Percentiles rank a stretch among this genome's conserved stretches.
These are phyloP conservation scores for Zoanthus gigantus DNA, from an alignment of 92 coral and sea anemone species.

Conservation along the genomic window DNA sequence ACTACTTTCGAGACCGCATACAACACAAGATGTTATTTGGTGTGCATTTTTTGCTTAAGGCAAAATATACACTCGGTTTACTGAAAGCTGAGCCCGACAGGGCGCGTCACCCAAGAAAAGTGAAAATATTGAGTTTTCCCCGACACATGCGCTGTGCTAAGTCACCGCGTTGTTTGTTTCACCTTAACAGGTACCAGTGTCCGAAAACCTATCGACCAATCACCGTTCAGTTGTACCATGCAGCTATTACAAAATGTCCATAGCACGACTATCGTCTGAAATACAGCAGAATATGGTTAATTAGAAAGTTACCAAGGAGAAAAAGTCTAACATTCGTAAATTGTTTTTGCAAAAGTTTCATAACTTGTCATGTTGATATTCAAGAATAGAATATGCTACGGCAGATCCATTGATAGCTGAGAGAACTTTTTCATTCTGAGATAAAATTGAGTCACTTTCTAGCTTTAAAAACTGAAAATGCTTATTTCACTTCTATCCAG, in stretches of 20 bases:
- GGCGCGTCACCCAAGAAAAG: constrained; percentile 74
- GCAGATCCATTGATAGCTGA: no score
- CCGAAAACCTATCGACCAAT: not conserved
- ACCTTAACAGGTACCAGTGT: constrained; percentile 26
- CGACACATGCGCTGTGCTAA: constrained; percentile 28
- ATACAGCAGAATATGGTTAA: not conserved
- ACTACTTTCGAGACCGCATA: not conserved
- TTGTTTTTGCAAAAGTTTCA: no score
- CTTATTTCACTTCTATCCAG: no score
- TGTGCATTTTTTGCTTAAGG: constrained; percentile 21
- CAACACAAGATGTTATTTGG: not conserved
- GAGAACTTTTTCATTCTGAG: no score
- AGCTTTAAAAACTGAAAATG: no score
- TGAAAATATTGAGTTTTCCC: constrained; percentile 3
- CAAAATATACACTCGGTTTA: not conserved
- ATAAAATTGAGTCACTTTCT: no score
- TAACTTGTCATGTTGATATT: no score
- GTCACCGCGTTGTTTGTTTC: constrained; percentile 23
- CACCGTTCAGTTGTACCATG: not conserved
- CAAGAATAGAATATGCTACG: no score
- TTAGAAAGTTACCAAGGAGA: no score
- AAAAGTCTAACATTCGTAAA: no score
- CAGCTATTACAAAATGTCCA: not conserved
- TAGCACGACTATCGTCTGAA: not conserved
- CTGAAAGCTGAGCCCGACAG: constrained; percentile 14